Conservation (phyloP, 2,888 invertebrate species). For the Sinodicranocentrus sp. region DNA sequence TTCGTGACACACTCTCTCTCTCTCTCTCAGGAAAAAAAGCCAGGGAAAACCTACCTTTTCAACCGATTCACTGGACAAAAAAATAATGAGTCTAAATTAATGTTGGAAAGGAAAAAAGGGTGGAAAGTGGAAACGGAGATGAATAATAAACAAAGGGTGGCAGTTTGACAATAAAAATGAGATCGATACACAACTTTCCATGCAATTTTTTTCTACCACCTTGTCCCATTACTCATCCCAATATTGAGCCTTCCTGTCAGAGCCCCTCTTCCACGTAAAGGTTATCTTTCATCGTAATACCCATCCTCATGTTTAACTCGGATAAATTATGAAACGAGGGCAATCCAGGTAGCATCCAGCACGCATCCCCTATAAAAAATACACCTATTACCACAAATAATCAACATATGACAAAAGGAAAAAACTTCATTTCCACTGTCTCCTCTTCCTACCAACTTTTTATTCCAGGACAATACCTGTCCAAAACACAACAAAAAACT, state of each 20-base stretch:
- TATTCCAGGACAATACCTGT: conserved; percentile 6
- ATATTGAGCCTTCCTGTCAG: no score
- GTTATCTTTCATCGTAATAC: conserved; percentile 58
- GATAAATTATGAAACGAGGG: conserved; percentile 52
- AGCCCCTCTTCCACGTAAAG: conserved; percentile 8
- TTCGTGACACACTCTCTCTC: no score
- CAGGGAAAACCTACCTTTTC: no score
- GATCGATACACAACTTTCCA: no score
- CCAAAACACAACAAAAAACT: not conserved
- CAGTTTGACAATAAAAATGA: no score
- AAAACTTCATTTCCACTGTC: conserved; percentile 2
- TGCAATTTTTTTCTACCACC: not conserved
- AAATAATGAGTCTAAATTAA: not conserved
- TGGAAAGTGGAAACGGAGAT: not conserved
- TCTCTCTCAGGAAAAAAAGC: no score
- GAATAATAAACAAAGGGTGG: no score
- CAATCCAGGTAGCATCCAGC: conserved; percentile 49
- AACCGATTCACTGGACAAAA: not conserved
- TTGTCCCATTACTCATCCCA: conserved; percentile 59
- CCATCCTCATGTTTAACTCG: conserved; percentile 38
- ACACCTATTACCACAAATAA: conserved; percentile 18
- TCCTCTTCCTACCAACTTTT: no score
- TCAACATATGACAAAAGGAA: conserved; percentile 9
- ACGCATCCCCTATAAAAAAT: conserved; percentile 29
- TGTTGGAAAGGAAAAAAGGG: not conserved